Conservation (phyloP, 2,797 vertebrate genomes). For the Micropoecilia bifurca region DNA sequence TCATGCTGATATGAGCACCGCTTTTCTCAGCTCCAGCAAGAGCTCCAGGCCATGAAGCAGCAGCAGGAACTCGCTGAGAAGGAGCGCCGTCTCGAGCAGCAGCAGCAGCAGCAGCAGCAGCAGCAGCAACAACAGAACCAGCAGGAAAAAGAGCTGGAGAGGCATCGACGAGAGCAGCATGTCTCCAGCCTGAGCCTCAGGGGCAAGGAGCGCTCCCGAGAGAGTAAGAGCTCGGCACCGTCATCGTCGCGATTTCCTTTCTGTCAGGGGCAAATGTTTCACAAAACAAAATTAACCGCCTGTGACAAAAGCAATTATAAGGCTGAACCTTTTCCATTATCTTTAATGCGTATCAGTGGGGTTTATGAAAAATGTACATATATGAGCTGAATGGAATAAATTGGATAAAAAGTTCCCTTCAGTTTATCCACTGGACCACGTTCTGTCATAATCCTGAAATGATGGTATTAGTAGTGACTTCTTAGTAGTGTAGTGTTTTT, state of each 20-base stretch:
- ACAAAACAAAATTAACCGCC: constrained; percentile 1
- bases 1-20: constrained; percentile 43
- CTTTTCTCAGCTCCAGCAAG: constrained; percentile 93
- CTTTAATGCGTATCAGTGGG: constrained; percentile 20
- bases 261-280: constrained; percentile 29
- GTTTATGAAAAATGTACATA: constrained; percentile 16
- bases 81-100: constrained; percentile 95
- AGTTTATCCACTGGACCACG: constrained; percentile 1
- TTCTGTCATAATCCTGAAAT: constrained; percentile 6
- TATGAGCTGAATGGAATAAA: constrained; percentile 16
- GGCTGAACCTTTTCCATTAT: constrained; percentile 29
- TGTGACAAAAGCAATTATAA: constrained; percentile 29
- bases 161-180: constrained; percentile 92
- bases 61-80: constrained; percentile 97
- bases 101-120: constrained; percentile 80
- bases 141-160: constrained; percentile 96
- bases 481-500: constrained; percentile 3
- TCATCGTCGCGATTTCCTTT: constrained; percentile 22
- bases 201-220: constrained; percentile 93
- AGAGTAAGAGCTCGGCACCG: constrained; percentile 88
- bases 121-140: constrained; percentile 94
- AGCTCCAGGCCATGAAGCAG: constrained; percentile 97
- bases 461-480: constrained; percentile 6
- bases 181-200: constrained; percentile 88
- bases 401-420: constrained; percentile 8